These are phyloP conservation scores for Ametastegia equiseti DNA, from an alignment of 2,888 invertebrate genomes.

Conservation along the genomic window DNA sequence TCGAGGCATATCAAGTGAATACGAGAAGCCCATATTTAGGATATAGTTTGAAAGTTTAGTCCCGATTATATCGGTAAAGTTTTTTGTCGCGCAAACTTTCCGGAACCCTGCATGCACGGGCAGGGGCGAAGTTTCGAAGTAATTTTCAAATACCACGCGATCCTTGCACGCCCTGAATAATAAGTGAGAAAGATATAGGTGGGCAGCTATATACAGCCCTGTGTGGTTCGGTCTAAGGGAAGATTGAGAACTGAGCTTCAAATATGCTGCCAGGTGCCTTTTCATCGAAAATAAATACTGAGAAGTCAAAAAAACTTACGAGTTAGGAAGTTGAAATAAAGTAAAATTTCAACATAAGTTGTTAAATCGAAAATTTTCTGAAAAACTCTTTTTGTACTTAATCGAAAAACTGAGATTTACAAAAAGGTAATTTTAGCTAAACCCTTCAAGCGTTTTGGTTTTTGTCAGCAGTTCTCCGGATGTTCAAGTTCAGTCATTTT, in stretches of 20 bases:
- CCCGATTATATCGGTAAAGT: slow-evolving; percentile 41
- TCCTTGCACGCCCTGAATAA: slow-evolving; percentile 46
- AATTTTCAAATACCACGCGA: slow-evolving; percentile 46
- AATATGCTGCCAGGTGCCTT: too few relatives aligned
- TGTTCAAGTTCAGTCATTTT: too few relatives aligned
- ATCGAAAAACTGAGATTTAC: too few relatives aligned
- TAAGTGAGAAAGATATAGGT: background rate
- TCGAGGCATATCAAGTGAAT: slow-evolving; percentile 11
- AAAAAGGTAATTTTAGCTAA: too few relatives aligned
- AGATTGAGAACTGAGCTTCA: slow-evolving; percentile 25
- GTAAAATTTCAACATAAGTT: too few relatives aligned
- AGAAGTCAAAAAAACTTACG: too few relatives aligned
- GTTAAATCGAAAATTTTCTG: too few relatives aligned
- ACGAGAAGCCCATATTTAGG: slow-evolving; percentile 31
- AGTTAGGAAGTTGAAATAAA: too few relatives aligned
- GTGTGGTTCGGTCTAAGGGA: background rate
- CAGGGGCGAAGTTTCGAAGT: slow-evolving; percentile 25
- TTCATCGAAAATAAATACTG: too few relatives aligned
- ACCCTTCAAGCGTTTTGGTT: too few relatives aligned
- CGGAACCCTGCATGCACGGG: background rate
- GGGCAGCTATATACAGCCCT: background rate
- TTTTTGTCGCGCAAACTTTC: slow-evolving; percentile 31
- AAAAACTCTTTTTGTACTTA: too few relatives aligned
- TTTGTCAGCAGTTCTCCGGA: too few relatives aligned
- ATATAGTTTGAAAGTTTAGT: slow-evolving; percentile 37